Evolutionary conservation across 2,113 vertebrate species (phyloP), one percentile per base, ranked within the genome.

Genomic region (Verasper variegatus): DNA sequence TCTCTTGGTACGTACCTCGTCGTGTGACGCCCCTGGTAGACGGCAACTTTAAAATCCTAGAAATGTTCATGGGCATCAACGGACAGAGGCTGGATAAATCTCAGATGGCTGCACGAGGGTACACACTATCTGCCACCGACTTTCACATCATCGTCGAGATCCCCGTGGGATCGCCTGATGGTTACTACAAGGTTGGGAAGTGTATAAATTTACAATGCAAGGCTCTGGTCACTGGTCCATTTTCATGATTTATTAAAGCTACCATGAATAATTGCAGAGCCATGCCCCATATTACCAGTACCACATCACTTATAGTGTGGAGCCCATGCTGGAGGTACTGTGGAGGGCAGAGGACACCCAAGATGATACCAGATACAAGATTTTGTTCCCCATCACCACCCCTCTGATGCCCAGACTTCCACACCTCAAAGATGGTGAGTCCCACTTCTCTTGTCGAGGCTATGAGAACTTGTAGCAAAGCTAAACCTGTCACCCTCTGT

Each of bases 1-100:
- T 96, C 81, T 93, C 64, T 6, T 96, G 96, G 96, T 93, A 90
- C 21, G 54, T 96, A 12, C 96, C 95, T 57, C 95, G 92, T 37
- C 88, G 87, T 4, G 37, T 95, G 49, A 91, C 88, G 0, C 91
- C 86, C 0, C 79, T 95, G 31, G 8, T 90, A 4, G 85, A 86
- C 0, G 42, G 80, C 1, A 20, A 4, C 2, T 71, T 92, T 52
- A 92, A 89, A 76, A 89, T 94, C 17, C 27, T 91, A 1, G 88
- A 93, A 21, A 66, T 94, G 70, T 81, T 94, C 82, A 92, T 94
- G 92, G 95, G 95, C 2, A 85, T 96, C 68, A 87, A 95, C 51
- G 92, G 95, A 1, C 72, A 47, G 37, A 94, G 89, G 56, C 84
- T 97, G 10, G 91, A 95, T 56, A 23, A 76, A 0, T 51, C 84